phyloP scores from a whole-genome alignment of 2,113 vertebrate species.

The Mobula hypostoma region DNA sequence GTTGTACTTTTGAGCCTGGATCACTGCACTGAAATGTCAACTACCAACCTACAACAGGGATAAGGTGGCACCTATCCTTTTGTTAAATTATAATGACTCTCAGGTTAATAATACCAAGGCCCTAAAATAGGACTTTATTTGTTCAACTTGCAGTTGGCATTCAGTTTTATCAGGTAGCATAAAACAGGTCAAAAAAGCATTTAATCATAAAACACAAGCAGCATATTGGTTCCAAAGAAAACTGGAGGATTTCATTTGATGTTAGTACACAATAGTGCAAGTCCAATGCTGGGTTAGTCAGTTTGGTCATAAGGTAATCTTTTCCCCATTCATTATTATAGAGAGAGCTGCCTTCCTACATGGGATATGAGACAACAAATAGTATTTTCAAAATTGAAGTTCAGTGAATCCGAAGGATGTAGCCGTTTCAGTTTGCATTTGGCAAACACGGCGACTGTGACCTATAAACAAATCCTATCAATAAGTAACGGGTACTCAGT shows the following conservation, averaged over 20 bases:
- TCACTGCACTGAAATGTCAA: neutral
- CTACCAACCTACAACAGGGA: neutral
- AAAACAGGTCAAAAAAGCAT: neutral
- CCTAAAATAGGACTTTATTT: neutral
- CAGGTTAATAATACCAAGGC: neutral
- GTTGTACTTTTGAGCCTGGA: neutral
- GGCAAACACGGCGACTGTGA: neutral
- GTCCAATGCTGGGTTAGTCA: neutral
- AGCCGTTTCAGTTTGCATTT: neutral
- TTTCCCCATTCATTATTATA: neutral
- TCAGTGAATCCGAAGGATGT: neutral
- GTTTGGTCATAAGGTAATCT: neutral
- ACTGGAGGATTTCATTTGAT: neutral
- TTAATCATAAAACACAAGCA: neutral
- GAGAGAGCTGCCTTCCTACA: neutral
- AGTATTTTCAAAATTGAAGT: neutral
- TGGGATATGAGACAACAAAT: neutral
- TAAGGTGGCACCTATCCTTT: neutral
- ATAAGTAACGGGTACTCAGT: constrained; percentile 1
- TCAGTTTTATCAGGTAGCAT: neutral
- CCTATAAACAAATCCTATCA: neutral
- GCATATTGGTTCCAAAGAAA: neutral
- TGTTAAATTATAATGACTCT: neutral
- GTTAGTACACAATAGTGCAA: neutral
- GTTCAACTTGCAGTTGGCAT: neutral